Evolutionary conservation across 1,140 invertebrate genomes (phyloP).

Genomic region (Watersipora subatra): DNA sequence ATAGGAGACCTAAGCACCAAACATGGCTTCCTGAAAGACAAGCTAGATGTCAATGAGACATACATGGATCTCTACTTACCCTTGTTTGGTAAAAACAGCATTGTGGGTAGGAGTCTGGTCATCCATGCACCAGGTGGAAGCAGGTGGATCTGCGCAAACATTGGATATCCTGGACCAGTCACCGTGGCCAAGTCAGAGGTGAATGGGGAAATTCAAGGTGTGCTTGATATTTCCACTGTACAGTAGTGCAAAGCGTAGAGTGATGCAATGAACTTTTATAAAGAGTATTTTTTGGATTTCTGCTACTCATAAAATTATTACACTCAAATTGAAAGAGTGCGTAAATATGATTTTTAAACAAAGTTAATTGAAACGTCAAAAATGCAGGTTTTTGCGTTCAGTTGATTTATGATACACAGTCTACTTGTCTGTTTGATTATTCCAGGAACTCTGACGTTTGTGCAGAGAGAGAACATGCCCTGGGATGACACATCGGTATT

Average conservation of each 20-base stretch:
- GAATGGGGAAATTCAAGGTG: neutral
- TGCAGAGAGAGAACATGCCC: constrained; percentile 63
- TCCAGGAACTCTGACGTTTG: constrained; percentile 67
- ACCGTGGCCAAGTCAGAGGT: neutral
- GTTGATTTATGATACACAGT: too few species aligned
- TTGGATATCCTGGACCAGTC: constrained; percentile 26
- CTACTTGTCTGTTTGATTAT: too few species aligned
- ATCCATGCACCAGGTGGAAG: constrained; percentile 51
- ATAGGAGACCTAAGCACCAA: constrained; percentile 81
- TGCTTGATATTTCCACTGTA: too few species aligned
- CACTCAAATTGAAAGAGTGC: too few species aligned
- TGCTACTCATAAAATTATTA: too few species aligned
- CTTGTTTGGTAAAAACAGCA: constrained; percentile 62
- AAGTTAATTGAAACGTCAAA: too few species aligned
- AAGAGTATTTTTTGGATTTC: too few species aligned
- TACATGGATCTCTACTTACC: constrained; percentile 76
- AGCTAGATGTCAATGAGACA: constrained; percentile 44
- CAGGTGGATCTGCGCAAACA: constrained; percentile 47
- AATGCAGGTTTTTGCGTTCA: too few species aligned
- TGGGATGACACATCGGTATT: constrained; percentile 64
- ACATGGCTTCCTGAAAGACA: constrained; percentile 48
- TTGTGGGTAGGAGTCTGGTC: constrained; percentile 68
- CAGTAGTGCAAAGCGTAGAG: too few species aligned
- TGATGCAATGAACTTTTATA: too few species aligned
- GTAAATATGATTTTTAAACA: too few species aligned